A percentile compares a stretch with the other conserved stretches of the same genome.
These are phyloP conservation scores for Sebastes cheni DNA, from an alignment of 2,797 vertebrate species.

Conservation along the genomic window DNA sequence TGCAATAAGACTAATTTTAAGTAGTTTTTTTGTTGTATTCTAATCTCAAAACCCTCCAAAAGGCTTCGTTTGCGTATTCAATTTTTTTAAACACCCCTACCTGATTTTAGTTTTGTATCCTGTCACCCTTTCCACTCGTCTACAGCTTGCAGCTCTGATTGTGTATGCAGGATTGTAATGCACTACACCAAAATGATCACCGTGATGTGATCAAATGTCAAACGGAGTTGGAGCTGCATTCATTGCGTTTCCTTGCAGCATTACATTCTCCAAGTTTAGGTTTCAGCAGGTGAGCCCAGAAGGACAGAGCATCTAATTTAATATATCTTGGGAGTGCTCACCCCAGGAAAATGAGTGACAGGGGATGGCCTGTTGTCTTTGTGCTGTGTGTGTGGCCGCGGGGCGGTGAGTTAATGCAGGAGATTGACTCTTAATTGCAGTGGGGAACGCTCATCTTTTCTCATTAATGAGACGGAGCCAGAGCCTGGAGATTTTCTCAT, in stretches of 20 bases:
- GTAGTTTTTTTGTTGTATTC: background rate
- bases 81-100: background rate
- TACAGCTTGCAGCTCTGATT: background rate
- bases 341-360: constrained; percentile 74
- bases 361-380: constrained; percentile 77
- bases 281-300: constrained; percentile 79
- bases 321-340: constrained; percentile 71
- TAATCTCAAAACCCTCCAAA: background rate
- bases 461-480: constrained; percentile 78
- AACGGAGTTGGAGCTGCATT: constrained; percentile 14
- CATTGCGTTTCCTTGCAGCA: constrained; percentile 56
- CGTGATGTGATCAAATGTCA: constrained; percentile 33
- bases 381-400: constrained; percentile 82
- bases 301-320: constrained; percentile 73
- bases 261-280: constrained; percentile 71
- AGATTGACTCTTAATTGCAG: constrained; percentile 85
- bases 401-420: constrained; percentile 78
- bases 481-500: constrained; percentile 78
- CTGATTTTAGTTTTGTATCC: background rate
- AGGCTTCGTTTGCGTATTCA: background rate
- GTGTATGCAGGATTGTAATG: background rate
- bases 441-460: constrained; percentile 82
- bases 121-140: background rate
- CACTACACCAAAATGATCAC: background rate
- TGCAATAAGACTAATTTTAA: background rate